Evolutionary conservation across 2,888 invertebrate genomes (phyloP), one percentile per base, ranked within the genome.

Genomic region (Schizotus pectinicornis): DNA sequence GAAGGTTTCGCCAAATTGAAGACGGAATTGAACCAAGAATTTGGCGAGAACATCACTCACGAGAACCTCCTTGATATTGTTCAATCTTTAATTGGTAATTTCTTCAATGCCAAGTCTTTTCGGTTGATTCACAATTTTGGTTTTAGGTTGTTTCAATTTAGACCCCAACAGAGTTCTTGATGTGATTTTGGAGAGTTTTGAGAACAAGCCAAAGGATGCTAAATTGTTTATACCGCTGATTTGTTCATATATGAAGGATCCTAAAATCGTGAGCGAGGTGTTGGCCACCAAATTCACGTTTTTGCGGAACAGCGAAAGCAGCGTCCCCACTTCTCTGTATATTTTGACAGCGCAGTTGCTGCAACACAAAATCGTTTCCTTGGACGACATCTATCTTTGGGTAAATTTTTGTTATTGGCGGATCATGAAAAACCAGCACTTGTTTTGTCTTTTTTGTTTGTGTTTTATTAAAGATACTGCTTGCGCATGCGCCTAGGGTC

Each of bases 1-100:
- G 99, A 99, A 84, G 99, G 99, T 5, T 99, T 96, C 82, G 92
- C 98, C 1, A 99, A 99, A 80, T 83, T 98, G 41, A 89, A 97
- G 56, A 91, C 94, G 11, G 98, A 98, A 83, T 82, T 99, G 59
- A 94, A 94, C 83, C 94, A 94, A 79, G 91, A 92, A 71, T 84
- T 87, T 64, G 84, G 84, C 54, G 85, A 85, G 73, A 78, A 85
- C 65, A 84, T 84, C 51, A 86, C 86, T 62, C 86, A 89, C 67
- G 85, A 85, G 71, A 84, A 85, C 64, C 85, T 92, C 67, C 83
- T 97, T 73, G 92, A 95, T 83, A 92, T 94, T 55, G 92, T 97
- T 51, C 94, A 95, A 77, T 95, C 96, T 1, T 83, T 98, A 52
- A 97, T 98, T 79, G 96, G 22, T 22, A 22, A 22, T 22, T 22